Percentiles rank a stretch among this genome's conserved stretches.
phyloP scores from a whole-genome alignment of 2,797 vertebrate genomes.

The Ptychadena robeensis region DNA sequence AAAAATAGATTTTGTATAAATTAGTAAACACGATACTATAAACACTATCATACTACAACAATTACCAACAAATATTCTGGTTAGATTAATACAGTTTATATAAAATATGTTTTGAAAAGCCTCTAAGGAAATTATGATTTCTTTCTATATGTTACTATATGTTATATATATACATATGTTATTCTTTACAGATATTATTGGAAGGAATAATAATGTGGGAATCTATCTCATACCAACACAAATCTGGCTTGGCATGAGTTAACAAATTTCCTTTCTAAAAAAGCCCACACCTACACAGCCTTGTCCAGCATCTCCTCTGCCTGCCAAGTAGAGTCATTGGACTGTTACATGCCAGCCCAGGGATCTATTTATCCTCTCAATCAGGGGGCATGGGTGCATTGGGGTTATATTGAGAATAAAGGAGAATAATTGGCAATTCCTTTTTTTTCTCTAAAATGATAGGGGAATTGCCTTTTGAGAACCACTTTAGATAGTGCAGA shows the following conservation, averaged over 20 bases:
- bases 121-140: not conserved
- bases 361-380: constrained; percentile 50
- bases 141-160: not conserved
- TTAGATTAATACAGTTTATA: too few relatives aligned
- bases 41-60: too few relatives aligned
- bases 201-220: not conserved
- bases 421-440: constrained; percentile 34
- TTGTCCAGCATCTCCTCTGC: constrained; percentile 6
- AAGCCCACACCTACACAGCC: constrained; percentile 43
- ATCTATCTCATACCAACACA: not conserved
- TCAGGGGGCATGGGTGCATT: constrained; percentile 36
- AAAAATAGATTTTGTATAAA: too few relatives aligned
- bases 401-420: constrained; percentile 41
- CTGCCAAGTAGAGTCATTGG: constrained; percentile 39
- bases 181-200: not conserved
- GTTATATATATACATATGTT: too few relatives aligned
- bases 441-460: not conserved
- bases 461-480: not conserved
- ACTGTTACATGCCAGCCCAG: constrained; percentile 33
- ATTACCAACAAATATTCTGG: too few relatives aligned
- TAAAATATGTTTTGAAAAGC: too few relatives aligned
- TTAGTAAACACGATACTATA: too few relatives aligned
- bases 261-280: constrained; percentile 8
- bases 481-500: not conserved
- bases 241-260: not conserved